Base-by-base conservation (phyloP, 2,888 invertebrate species). In the Artemia sinica region DNA sequence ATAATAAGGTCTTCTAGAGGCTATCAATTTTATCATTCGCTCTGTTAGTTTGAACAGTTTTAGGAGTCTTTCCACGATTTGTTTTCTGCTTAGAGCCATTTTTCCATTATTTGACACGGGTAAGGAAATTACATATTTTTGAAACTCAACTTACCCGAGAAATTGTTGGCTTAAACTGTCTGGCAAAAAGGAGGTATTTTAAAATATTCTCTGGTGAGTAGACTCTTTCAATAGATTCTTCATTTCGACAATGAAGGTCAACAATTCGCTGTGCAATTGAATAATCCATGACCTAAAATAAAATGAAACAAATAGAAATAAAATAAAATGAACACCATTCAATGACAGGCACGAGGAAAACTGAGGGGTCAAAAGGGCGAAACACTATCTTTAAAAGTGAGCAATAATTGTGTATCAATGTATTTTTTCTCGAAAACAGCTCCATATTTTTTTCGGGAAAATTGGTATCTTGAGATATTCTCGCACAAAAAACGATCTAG, bases 231-330 rank as follows among this genome's bases (percentile, higher is more conserved):
- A 90, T 85, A 0, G 83, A 82, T 72, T 89, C 87, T 72, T 88
- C 87, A 70, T 87, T 85, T 74, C 90, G 87, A 69, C 89, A 87
- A 76, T 98, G 97, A 63, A 98, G 80, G 76, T 97, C 94, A 0
- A 98, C 86, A 70, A 98, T 97, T 76, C 93, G 89, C 72, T 91
- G 84, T 0, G 97, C 98, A 71, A 98, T 96, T 0, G 96, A 95
- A 76, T 93, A 96, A 79, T 98, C 98, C 0, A 91, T 86, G 74
- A 94, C 84, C 80, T 86, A 79, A 50, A 79, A 80, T 68, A 70
- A 70, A 67, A 52, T 69, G 50, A 14, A 51, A 63, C 8, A 18
- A 52, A 63, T 13, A 67, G 49, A 49, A 50, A 11, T 63, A 7
- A 68, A 18, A 41, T 66, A n/a, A 66, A 18, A 18, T 4, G 3